Evolutionary conservation across 2,113 vertebrate genomes (phyloP), one percentile per base, ranked within the genome.

Genomic region (Oreochromis tanganicae): DNA sequence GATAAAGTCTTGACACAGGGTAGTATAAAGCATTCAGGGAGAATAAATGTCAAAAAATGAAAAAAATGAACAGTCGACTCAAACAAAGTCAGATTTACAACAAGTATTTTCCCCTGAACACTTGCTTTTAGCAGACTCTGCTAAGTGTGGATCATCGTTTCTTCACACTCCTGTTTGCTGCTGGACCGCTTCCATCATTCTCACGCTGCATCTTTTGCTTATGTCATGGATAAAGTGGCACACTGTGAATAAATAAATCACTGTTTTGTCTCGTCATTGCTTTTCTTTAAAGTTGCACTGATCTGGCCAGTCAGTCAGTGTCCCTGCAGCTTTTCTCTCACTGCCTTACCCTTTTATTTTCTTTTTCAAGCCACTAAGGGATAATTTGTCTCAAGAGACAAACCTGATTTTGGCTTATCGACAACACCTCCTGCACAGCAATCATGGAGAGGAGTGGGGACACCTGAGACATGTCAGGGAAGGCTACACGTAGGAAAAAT

Each of bases 351-450:
- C 19, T 85, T 56, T 66, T 85, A 48, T 87, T 54, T 66, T 21
- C 61, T 21, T 50, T 52, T 80, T 56, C 41, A 84, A 87, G 80
- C 48, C 24, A 75, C 88, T 52, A 54, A 6, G 57, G 83, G 56
- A 86, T 91, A 83, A 91, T 93, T 91, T 89, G 83, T 88, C 83
- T 87, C 59, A 83, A 75, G 59, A 91, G 84, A 80, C 88, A 85
- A 89, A 85, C 88, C 85, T 73, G 85, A 93, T 83, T 89, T 87
- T 86, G 86, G 90, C 92, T 94, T 93, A 95, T 95, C 86, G 66
- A 93, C 94, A 90, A 71, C 75, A 89, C 85, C 94, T 91, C 75
- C 93, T 87, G 93, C 89, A 88, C 92, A 59, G 82, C 90, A 93
- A 91, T 93, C 92, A 89, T 50, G 84, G 84, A 82, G 84, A 85